Conservation (phyloP, 2,888 invertebrate genomes). For the Sphaeridia pumilis region DNA sequence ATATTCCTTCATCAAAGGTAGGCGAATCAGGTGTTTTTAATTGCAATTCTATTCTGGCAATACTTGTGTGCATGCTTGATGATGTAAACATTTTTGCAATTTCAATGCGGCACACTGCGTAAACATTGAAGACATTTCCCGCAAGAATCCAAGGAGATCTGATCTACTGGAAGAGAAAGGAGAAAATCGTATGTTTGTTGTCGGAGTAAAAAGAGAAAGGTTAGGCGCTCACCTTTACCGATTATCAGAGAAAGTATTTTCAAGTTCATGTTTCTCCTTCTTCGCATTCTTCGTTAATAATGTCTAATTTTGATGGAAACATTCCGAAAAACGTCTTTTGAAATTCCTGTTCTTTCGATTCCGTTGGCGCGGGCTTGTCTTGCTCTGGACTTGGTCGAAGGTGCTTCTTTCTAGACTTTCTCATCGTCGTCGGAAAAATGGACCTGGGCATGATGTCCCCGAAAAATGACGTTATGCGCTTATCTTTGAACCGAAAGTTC, state of each 20-base stretch:
- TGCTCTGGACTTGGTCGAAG: too few species aligned
- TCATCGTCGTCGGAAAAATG: neutral
- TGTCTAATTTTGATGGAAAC: neutral
- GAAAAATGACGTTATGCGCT: neutral
- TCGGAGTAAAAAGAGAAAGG: too few species aligned
- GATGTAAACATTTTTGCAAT: neutral
- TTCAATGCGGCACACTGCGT: neutral
- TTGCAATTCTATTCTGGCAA: neutral
- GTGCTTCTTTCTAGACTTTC: neutral
- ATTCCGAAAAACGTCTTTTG: too few species aligned
- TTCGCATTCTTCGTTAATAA: neutral
- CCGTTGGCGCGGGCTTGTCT: too few species aligned
- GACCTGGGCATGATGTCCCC: neutral
- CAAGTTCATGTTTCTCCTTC: neutral
- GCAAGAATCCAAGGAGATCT: neutral
- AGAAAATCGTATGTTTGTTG: too few species aligned
- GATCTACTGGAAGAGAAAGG: too few species aligned
- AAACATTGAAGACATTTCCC: neutral
- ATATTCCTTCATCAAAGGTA: constrained; percentile 1
- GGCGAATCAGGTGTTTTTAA: neutral
- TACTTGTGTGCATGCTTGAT: neutral
- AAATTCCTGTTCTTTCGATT: too few species aligned
- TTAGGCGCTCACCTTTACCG: neutral
- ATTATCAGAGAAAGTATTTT: neutral
- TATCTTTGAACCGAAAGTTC: neutral